These are phyloP conservation scores for Hypanus sabinus DNA, from an alignment of 2,113 vertebrate genomes.

Conservation along the genomic window DNA sequence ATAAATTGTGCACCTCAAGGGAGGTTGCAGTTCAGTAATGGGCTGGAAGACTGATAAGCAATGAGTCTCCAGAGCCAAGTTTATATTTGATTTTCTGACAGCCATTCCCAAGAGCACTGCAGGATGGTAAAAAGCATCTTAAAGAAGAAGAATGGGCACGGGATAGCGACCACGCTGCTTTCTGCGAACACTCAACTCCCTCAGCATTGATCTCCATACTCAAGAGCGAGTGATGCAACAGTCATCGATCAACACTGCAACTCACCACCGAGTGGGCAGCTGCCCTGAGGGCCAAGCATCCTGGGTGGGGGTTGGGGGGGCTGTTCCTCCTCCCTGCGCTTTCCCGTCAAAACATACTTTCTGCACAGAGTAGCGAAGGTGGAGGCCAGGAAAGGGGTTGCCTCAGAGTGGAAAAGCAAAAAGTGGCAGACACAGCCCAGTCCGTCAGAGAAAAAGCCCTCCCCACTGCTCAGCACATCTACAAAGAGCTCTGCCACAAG, in stretches of 20 bases:
- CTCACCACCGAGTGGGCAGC: neutral
- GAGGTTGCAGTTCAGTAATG: neutral
- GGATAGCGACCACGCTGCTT: neutral
- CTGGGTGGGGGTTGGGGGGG: neutral
- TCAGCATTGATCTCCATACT: neutral
- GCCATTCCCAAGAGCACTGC: neutral
- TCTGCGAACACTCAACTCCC: neutral
- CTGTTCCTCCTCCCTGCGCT: neutral
- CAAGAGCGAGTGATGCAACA: neutral
- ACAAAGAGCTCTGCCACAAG: too few relatives aligned
- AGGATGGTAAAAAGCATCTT: neutral
- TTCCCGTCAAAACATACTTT: neutral
- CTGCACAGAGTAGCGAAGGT: too few relatives aligned
- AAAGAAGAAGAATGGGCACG: neutral
- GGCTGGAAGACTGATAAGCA: neutral
- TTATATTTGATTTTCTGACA: neutral
- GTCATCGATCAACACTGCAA: neutral
- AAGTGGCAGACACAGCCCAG: too few relatives aligned
- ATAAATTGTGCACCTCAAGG: neutral
- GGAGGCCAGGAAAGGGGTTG: too few relatives aligned
- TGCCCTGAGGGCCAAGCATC: neutral
- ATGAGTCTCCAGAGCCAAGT: conserved; percentile 10
- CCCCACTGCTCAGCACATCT: too few relatives aligned
- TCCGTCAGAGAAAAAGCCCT: too few relatives aligned
- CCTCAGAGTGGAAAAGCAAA: too few relatives aligned